Base-by-base conservation (phyloP, 2,888 invertebrate genomes). In the Synergus gifuensis region DNA sequence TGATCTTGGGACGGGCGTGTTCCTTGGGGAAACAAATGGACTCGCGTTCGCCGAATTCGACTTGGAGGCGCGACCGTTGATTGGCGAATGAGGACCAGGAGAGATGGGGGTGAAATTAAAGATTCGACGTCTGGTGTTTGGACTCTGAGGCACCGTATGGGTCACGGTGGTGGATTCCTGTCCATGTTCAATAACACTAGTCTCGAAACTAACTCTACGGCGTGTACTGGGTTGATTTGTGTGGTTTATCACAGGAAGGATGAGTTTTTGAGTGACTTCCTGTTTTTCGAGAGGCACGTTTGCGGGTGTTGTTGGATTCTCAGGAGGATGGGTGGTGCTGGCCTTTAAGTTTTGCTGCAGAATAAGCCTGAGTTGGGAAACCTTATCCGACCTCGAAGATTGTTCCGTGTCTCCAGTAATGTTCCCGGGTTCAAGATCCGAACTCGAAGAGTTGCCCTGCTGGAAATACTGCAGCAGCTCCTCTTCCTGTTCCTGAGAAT, bases 51-150 rank as follows among this genome's bases (percentile, higher is more conserved):
- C 95, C 85, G 96, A 96, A 83, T 95, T 95, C 42, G 94, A 93
- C 85, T 94, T 94, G 1, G 94, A 94, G 40, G 93, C 93, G 28
- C 92, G 91, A 14, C 93, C 93, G 84, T 94, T 93, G 89, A 92
- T 90, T 1, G 95, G 95, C 1, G 95, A 95, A 87, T 94, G 95
- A 64, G 95, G 95, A n/a, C 95, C 95, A 11, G 96, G 96, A 54
- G 97, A 97, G 89, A 98, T 98, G 0, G 97, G 97, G 46, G 96
- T 96, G 89, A 98, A 98, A 91, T 96, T 97, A 90, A 96, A 97
- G 89, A 96, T 96, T 90, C 96, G 95, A 69, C 96, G 94, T 82
- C 96, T 94, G 64, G 96, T 95, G 83, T 96, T 96, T 12, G 96
- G 96, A 93, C 96, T 96, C 83, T 95, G 95, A 0, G 96, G 96